Evolutionary conservation across 2,113 vertebrate species (phyloP), one percentile per base, ranked within the genome.

Genomic region (Agapornis roseicollis): DNA sequence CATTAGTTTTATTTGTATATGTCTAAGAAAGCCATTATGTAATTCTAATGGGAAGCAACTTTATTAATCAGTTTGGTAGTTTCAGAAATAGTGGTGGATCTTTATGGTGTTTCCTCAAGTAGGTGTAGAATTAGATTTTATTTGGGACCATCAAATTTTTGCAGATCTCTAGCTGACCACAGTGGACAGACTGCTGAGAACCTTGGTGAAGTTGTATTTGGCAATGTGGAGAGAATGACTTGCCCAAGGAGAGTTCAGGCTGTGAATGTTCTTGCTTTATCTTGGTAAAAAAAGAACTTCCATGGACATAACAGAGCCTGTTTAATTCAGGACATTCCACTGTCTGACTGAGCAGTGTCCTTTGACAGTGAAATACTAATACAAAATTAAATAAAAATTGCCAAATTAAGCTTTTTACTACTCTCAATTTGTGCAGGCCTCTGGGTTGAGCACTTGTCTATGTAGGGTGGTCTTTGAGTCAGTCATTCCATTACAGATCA

Each of bases 1-100:
- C 37, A 10, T 35, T 17, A 4, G 10, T 29, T 24, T 55, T 41
- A 19, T 19, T 17, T 69, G 3, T 35, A 2, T 0, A 1, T 39
- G 13, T 17, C 6, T 29, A 7, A 56, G 39, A 39, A 77, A 77
- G 35, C 9, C 12, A 2, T 61, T 2, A 1, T 9, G 15, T 41
- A 61, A 5, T 37, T 63, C 28, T 33, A 14, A 13, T 35, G 10
- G 25, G 9, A 64, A 42, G 23, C 17, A 33, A 24, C 12, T 71
- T 29, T 12, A 41, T 29, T 6, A 6, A 10, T 71, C 9, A 33
- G 3, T 39, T 91, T 28, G 27, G 35, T 55, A 68, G 33, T 55
- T 76, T 49, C 39, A 65, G 70, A 41, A 71, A 8, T n/a, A 80
- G 37, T 46, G 23, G 11, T 55, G 27, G 10, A 17, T 52, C 14